Base-by-base conservation (phyloP, 2,113 vertebrate genomes). In the Astatotilapia flaviijosephi region DNA sequence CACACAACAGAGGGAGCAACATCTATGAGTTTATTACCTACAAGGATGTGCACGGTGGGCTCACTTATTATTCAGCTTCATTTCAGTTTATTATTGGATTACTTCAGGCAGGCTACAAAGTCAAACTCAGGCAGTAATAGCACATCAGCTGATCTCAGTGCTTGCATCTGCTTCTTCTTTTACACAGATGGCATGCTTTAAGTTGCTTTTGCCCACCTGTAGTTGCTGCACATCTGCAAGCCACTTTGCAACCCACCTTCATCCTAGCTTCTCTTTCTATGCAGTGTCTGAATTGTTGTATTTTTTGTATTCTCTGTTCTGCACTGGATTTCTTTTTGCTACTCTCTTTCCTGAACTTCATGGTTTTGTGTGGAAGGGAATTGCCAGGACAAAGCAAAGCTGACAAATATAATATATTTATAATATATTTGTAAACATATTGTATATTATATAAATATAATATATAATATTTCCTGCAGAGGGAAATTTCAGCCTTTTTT, bases 41-140 rank as follows among this genome's bases (percentile, higher is more conserved):
- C 91, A 40, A 95, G 93, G 90, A 93, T 83, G 37, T 97, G 97
- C 88, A 96, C 91, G 7, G 97, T 97, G 70, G 85, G 96, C 95
- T 83, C 11, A 83, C 2, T 68, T 58, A 21, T 40, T 14, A 21
- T 51, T 26, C 15, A 28, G 17, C 17, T 77, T 77, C 45, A 51
- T 77, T 31, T 47, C 70, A 47, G 2, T 49, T 75, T 70, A 42
- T 23, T 83, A 33, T 23, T 53, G 3, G 5, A 75, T 75, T 26
- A 47, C 21, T 75, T 75, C 9, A 47, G 68, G 21, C 21, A 73
- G 68, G 37, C 21, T 45, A 45, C 68, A 73, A 73, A 26, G 68
- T 73, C 68, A 73, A 17, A 7, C 68, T 45, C 21, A 45, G 68
- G 68, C 68, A 75, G 40, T 45, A 73, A 26, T 15, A 45, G 14